Conservation (phyloP, 2,113 vertebrate species). For the Seriola dumerili region DNA sequence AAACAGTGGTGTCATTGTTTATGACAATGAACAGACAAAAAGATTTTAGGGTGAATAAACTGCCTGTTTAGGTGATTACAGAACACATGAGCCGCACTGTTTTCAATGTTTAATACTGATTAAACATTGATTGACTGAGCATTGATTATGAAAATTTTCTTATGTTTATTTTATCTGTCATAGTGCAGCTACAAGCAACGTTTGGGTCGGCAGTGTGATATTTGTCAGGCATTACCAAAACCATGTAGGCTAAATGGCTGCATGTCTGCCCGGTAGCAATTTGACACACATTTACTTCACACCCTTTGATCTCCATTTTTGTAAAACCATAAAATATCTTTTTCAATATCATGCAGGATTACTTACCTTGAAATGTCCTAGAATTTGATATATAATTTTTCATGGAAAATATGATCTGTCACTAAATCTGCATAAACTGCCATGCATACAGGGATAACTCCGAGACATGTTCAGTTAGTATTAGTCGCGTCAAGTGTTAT, state of each 20-base stretch:
- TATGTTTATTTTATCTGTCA: constrained; percentile 1
- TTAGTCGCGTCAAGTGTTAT: constrained; percentile 46
- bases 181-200: not conserved
- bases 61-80: not conserved
- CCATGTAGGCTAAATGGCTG: constrained; percentile 22
- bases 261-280: constrained; percentile 19
- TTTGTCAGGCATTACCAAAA: constrained; percentile 30
- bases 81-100: not conserved
- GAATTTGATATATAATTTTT: constrained; percentile 51
- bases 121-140: too few species aligned
- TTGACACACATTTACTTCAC: constrained; percentile 42
- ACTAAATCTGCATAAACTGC: constrained; percentile 34
- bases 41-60: not conserved
- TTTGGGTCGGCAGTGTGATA: constrained; percentile 26
- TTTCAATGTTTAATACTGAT: not conserved
- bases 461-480: constrained; percentile 29
- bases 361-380: constrained; percentile 40
- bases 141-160: constrained; percentile 10
- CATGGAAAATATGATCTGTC: constrained; percentile 41
- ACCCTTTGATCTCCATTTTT: constrained; percentile 54
- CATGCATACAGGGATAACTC: constrained; percentile 24
- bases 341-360: constrained; percentile 39
- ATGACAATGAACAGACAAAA: not conserved
- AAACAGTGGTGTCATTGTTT: constrained; percentile 8
- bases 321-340: constrained; percentile 32